Percentiles rank a stretch among this genome's conserved stretches.
These are phyloP conservation scores for Tubiluchus corallicola DNA, from an alignment of 2,888 invertebrate genomes.

Conservation along the genomic window DNA sequence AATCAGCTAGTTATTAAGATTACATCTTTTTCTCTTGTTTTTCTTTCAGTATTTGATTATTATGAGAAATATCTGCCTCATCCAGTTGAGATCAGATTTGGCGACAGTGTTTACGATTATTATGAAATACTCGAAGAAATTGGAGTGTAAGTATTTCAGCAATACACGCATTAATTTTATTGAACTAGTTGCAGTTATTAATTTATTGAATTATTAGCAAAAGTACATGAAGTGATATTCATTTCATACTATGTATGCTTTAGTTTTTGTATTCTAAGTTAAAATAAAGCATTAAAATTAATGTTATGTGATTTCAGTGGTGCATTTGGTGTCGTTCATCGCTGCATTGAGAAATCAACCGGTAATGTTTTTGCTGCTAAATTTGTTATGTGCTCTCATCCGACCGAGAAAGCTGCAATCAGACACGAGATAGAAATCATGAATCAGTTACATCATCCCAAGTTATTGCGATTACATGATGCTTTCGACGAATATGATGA, in stretches of 20 bases:
- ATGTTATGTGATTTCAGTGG: constrained; percentile 41
- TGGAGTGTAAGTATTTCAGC: constrained; percentile 48
- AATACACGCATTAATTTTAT: no score
- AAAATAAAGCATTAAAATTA: no score
- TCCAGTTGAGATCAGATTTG: constrained; percentile 84
- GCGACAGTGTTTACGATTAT: constrained; percentile 74
- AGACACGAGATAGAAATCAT: constrained; percentile 95
- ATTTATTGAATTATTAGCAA: no score
- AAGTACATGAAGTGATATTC: no score
- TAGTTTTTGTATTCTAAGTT: no score
- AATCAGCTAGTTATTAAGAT: no score
- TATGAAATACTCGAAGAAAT: constrained; percentile 99
- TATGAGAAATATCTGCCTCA: constrained; percentile 95
- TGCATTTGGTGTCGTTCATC: constrained; percentile 96
- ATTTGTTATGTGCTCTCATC: constrained; percentile 52
- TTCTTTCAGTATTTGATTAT: constrained; percentile 62
- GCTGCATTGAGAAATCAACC: constrained; percentile 85
- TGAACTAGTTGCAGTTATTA: no score
- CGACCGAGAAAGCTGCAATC: constrained; percentile 89
- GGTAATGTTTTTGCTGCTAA: constrained; percentile 97
- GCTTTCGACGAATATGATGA: constrained; percentile 98
- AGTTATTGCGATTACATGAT: constrained; percentile 91
- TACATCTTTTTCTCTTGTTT: no score
- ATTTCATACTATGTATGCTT: no score
- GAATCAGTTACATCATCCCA: constrained; percentile 93